These are phyloP conservation scores for Himalopsyche japonica DNA, from an alignment of 2,888 invertebrate species.

Conservation along the genomic window DNA sequence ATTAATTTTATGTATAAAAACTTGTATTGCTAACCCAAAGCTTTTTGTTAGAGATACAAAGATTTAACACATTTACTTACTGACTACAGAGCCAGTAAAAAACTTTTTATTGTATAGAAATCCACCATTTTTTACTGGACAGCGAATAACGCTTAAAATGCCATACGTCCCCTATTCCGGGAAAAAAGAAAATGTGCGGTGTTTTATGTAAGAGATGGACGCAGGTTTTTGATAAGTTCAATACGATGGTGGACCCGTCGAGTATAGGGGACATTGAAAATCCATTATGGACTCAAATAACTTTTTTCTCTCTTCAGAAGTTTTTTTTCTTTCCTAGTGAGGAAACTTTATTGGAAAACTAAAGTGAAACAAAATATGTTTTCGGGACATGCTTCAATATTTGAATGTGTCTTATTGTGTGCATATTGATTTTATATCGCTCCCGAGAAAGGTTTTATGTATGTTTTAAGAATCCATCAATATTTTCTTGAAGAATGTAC, in stretches of 20 bases:
- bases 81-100: no score
- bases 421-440: not conserved
- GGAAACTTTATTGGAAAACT: not conserved
- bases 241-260: conserved; percentile 7
- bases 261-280: conserved; percentile 34
- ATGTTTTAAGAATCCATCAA: no score
- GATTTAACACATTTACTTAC: no score
- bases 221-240: conserved; percentile 22
- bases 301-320: conserved; percentile 16
- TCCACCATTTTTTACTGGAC: not conserved
- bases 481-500: no score
- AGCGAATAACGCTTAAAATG: not conserved
- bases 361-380: not conserved
- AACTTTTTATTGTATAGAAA: no score
- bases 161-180: not conserved
- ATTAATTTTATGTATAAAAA: no score
- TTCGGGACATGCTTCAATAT: not conserved
- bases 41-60: no score
- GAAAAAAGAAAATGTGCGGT: not conserved
- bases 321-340: conserved; percentile 2
- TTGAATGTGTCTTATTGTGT: not conserved
- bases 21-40: no score
- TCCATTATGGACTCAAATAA: conserved; percentile 33
- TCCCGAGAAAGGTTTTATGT: no score
- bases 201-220: conserved; percentile 15